A percentile compares a stretch with the other conserved stretches of the same genome.
phyloP scores from a whole-genome alignment of 2,113 vertebrate genomes.

The Rhadina sibilatrix region DNA sequence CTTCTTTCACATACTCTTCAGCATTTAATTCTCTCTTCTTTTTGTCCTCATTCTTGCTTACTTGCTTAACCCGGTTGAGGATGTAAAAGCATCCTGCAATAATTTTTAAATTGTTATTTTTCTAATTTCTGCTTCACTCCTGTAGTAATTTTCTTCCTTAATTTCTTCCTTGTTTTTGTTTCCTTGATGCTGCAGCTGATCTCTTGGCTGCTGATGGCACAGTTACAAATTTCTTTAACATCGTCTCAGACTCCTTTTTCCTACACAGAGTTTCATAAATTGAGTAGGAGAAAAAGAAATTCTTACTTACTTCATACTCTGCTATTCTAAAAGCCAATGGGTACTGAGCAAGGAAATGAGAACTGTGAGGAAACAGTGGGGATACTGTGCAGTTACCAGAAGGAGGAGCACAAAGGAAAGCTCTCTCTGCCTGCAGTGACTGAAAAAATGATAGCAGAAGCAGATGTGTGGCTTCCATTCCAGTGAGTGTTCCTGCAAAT shows the following conservation, averaged over 20 bases:
- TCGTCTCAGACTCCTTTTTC: accelerated
- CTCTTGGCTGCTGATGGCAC: background rate
- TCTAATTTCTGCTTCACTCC: background rate
- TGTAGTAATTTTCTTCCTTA: background rate
- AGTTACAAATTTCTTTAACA: background rate
- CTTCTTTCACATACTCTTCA: background rate
- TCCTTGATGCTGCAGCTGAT: background rate
- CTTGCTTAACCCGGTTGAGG: background rate
- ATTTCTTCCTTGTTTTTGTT: background rate
- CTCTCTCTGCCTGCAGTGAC: background rate
- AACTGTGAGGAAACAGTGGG: background rate
- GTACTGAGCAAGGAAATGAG: background rate
- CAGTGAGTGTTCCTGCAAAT: background rate
- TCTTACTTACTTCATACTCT: background rate
- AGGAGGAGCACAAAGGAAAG: background rate
- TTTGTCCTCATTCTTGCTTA: background rate
- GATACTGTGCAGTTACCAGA: background rate
- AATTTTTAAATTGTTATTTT: background rate
- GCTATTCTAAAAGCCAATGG: background rate
- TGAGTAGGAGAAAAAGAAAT: background rate
- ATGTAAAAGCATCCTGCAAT: background rate
- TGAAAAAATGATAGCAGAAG: background rate
- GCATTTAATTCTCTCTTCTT: background rate
- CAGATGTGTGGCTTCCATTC: background rate
- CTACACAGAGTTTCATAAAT: background rate